These are phyloP conservation scores for Periphyllus acericola DNA, from an alignment of 2,888 invertebrate species.

Conservation along the genomic window DNA sequence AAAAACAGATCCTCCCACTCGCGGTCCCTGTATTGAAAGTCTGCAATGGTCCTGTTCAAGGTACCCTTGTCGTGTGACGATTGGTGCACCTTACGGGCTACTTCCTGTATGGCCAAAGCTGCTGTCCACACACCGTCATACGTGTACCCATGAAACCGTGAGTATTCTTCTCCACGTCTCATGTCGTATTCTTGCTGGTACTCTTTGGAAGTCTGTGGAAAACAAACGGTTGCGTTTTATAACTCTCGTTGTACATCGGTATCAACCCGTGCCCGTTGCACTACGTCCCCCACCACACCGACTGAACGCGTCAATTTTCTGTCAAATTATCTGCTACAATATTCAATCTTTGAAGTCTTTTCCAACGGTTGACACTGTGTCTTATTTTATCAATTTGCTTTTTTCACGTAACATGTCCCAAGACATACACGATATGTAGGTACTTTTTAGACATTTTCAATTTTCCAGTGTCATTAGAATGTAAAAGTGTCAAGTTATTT, in stretches of 20 bases:
- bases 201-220: slow-evolving; percentile 86
- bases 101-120: slow-evolving; percentile 91
- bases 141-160: slow-evolving; percentile 96
- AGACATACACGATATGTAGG: no score
- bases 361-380: no score
- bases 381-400: no score
- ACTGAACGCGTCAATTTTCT: neutral
- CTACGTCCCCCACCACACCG: no score
- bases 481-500: no score
- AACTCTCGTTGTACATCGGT: neutral
- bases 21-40: slow-evolving; percentile 86
- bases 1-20: slow-evolving; percentile 88
- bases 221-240: neutral
- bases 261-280: no score
- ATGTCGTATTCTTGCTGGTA: slow-evolving; percentile 87
- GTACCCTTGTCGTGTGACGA: slow-evolving; percentile 48
- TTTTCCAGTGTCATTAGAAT: no score
- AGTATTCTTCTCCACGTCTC: slow-evolving; percentile 83
- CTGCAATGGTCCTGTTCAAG: slow-evolving; percentile 78
- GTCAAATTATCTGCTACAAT: no score
- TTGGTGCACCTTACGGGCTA: slow-evolving; percentile 73
- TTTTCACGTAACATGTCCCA: no score
- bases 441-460: no score
- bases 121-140: slow-evolving; percentile 99
- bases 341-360: no score